Base-by-base conservation (phyloP, 2,888 invertebrate genomes). In the Embidobia sp. region DNA sequence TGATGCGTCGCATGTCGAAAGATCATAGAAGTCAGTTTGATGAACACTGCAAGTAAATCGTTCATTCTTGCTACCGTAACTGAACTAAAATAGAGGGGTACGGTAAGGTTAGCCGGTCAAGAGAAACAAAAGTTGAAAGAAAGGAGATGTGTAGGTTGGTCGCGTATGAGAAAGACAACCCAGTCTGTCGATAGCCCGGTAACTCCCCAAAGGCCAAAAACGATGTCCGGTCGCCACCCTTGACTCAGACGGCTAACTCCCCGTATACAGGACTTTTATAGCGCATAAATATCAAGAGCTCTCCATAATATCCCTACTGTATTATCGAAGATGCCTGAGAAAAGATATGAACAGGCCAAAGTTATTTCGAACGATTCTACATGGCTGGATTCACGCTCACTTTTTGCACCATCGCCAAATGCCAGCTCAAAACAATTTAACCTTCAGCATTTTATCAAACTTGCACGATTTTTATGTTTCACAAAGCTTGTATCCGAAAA, bases 271-370 rank as follows among this genome's bases (percentile, higher is more conserved):
- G 85, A 86, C 88, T 88, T 89, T 89, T 88, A 89, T 88, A 84
- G 86, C 85, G 85, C 88, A 89, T 89, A 89, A 89, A 89, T 87
- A 88, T 89, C 87, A 83, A 85, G 87, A 86, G 86, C 86, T 85
- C 85, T 84, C 83, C 84, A 81, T 83, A 86, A 87, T 86, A 86
- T 84, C 85, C 84, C 84, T 84, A 84, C 84, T 85, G 85, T 85
- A 89, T 89, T 88, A 88, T 87, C 86, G 83, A 85, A 83, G 85
- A 86, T 85, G 83, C 81, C 77, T 46, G 49, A 37, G 75, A 57
- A 63, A 75, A 78, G 75, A 76, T 78, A 76, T 63, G 73, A 64
- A 69, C 72, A 79, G 73, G 61, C 66, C 59, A 31, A 64, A 79
- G 69, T 79, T 79, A 77, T 77, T 53, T 74, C 19, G 63, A 63